Evolutionary conservation across 35 echinoderm and acorn worm species (phyloP), one percentile per base, ranked within the genome.

Genomic region (Apostichopus californicus): DNA sequence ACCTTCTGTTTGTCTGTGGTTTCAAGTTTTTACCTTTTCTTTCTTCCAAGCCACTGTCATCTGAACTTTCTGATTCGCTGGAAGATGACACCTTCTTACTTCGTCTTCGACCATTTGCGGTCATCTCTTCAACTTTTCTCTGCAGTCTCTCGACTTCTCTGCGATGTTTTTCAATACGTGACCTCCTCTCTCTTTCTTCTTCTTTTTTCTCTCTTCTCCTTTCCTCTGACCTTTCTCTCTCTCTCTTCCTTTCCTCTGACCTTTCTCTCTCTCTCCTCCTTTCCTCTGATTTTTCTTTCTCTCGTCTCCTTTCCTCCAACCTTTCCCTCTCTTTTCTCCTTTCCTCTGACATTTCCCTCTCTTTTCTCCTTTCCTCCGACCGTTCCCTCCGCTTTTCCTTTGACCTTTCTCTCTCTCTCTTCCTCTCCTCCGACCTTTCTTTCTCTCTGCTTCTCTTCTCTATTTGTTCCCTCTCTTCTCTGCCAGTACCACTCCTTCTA

Each of bases 291-390:
- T 9, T 17, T 54, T 23, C 78, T 61, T 28, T 54, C 23, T 54
- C 34, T 90, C 86, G 17, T 90, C 86, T 56, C 46, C 7, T 78
- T 91, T 86, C 70, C 13, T 86, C 58, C 25, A 18, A 80, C 65
- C 55, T 6, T 85, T 66, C 73, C 53, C 59, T 46, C 56, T 61
- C 17, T 18, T 89, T 80, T 80, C 22, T 21, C 72, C 86, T 80
- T 23, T 46, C 63, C 80, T 68, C 55, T 80, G 70, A 57, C 56
- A 26, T 9, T 54, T 84, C 71, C 66, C 81, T 61, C 61, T 80
- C 80, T 12, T 5, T 89, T 56, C 70, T 83, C 23, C 24, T 57
- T 87, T 88, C 28, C 24, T 93, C 61, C n/a, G 15, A 22, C 46
- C 18, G 15, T 54, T 72, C 81, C 53, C 86, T 54, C 77, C 85